Conservation (phyloP, 2,797 vertebrate genomes). For the Staurois parvus region DNA sequence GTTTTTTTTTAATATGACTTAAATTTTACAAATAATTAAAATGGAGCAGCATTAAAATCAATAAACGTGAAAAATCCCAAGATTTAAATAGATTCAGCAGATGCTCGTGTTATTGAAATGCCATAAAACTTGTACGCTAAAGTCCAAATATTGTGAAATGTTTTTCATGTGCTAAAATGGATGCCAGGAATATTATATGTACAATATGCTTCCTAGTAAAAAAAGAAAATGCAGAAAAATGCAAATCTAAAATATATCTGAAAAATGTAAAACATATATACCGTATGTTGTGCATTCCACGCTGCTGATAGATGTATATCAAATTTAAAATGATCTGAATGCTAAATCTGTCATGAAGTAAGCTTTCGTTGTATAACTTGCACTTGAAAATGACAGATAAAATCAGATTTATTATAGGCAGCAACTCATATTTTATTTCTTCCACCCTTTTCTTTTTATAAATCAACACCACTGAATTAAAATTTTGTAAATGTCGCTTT, state of each 20-base stretch:
- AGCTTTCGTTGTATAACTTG: too few species aligned
- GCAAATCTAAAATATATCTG: neutral
- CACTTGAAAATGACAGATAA: too few species aligned
- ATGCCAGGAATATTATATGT: conserved; percentile 38
- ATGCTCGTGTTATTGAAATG: conserved; percentile 46
- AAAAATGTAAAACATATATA: neutral
- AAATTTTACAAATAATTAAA: neutral
- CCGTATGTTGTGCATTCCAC: neutral
- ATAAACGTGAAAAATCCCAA: conserved; percentile 25
- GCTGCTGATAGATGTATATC: neutral
- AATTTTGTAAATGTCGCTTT: neutral
- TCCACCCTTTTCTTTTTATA: too few species aligned
- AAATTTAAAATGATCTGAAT: neutral
- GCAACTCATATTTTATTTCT: too few species aligned
- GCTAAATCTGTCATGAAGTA: neutral
- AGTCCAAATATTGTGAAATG: conserved; percentile 58
- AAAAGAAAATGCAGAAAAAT: conserved; percentile 3
- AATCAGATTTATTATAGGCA: too few species aligned
- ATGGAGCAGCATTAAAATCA: neutral
- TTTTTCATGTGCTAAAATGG: conserved; percentile 37
- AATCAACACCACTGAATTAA: neutral
- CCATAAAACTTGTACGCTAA: conserved; percentile 24
- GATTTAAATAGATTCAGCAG: conserved; percentile 48
- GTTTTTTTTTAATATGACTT: neutral
- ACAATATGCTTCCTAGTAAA: conserved; percentile 36